Evolutionary conservation across 1,140 invertebrate species (phyloP).

Genomic region (Pachyrhynchus sulphureomaculatus): DNA sequence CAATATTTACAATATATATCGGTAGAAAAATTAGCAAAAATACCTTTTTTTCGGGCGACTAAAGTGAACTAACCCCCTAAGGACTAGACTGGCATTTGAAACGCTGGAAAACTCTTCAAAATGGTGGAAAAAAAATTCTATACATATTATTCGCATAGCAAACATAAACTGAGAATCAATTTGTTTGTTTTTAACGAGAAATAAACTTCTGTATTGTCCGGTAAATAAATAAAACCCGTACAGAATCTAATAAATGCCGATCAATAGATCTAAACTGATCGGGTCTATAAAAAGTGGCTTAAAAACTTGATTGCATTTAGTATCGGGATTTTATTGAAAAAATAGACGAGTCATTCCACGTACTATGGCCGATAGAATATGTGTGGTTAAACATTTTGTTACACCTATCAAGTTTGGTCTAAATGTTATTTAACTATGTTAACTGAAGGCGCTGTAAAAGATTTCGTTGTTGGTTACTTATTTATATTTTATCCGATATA

Average conservation of each 20-base stretch:
- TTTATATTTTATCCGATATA: too few species aligned
- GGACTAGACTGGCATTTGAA: too few species aligned
- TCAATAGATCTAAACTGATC: not conserved
- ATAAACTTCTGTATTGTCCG: not conserved
- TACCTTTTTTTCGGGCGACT: too few species aligned
- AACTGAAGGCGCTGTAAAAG: too few species aligned
- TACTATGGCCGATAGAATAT: not conserved
- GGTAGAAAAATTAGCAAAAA: too few species aligned
- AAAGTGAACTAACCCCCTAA: too few species aligned
- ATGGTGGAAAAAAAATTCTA: too few species aligned
- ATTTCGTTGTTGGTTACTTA: too few species aligned
- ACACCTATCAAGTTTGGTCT: not conserved
- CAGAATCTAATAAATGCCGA: slow-evolving; percentile 7
- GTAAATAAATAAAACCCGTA: slow-evolving; percentile 4
- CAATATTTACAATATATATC: too few species aligned
- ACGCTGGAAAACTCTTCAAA: too few species aligned
- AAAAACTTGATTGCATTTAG: slow-evolving; percentile 1
- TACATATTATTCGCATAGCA: not conserved
- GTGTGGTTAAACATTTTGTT: not conserved
- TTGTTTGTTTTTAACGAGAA: not conserved
- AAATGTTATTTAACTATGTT: too few species aligned
- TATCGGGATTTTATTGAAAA: not conserved
- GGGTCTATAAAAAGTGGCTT: not conserved
- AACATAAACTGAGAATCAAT: not conserved
- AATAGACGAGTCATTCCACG: slow-evolving; percentile 1